Base-by-base conservation (phyloP, 2,797 vertebrate species). In the Chrysolophus pictus region DNA sequence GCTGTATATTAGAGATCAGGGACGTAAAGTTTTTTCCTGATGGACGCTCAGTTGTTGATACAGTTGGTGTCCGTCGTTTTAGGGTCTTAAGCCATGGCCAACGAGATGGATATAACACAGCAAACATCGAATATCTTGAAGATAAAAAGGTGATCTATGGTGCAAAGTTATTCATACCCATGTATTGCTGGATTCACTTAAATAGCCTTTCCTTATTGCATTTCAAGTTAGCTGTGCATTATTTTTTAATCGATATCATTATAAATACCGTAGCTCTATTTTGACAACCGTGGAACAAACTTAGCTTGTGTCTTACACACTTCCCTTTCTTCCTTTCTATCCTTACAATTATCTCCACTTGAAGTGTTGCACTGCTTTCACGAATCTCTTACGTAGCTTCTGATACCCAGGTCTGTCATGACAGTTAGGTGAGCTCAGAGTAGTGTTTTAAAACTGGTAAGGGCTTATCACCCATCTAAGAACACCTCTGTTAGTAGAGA, bases 1-100 rank as follows among this genome's bases (percentile, higher is more conserved):
- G 99, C 97, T 99, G 99, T 97, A 99, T 99, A 98, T 97, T 99
- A 95, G 98, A 99, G 97, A 98, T 99, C 89, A 98, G 98, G 73
- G 98, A 99, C 23, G 98, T 99, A 86, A 99, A 99, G 97, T 98
- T 99, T 94, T 99, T 99, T 93, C 98, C 99, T 2, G 98, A 99
- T 55, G 98, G 99, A 1, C 99, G 98, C 35, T 99, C 99, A 1
- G 98, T 99, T 81, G 98, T 99, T 68, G 98, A 99, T 96, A 98
- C 98, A 39, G 97, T 99, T 55, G 98, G 99, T 4, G 97, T 98
- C 91, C 98, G 98, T 24, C 97, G 98, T 93, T 99, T 99, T 94
- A 98, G 98, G 91, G 99, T 99, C 62, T 97, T 99, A 91, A 98
- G 98, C 94, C 99, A 99, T 68, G 97, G 98, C 44, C 99, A 98